phyloP scores from a whole-genome alignment of 2,888 invertebrate species.

The Cheilosia variabilis region DNA sequence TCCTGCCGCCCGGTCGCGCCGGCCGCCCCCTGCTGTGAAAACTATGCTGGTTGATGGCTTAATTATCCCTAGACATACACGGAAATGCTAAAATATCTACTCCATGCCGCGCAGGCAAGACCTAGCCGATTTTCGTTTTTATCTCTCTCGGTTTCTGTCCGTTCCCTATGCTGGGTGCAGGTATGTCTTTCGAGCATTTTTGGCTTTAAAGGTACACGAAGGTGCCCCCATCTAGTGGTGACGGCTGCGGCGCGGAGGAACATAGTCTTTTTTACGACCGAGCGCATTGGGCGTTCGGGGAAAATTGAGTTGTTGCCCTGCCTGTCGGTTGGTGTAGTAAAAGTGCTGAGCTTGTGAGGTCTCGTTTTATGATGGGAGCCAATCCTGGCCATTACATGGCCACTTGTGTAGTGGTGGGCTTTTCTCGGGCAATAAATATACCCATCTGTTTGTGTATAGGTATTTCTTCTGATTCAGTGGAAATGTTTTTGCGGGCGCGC shows the following conservation, averaged over 20 bases:
- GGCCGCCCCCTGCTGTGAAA: slow-evolving; percentile 70
- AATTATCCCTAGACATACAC: slow-evolving; percentile 73
- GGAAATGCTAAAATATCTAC: slow-evolving; percentile 77
- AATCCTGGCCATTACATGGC: slow-evolving; percentile 64
- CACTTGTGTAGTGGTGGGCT: slow-evolving; percentile 56
- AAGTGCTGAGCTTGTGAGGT: slow-evolving; percentile 72
- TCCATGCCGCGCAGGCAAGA: slow-evolving; percentile 47
- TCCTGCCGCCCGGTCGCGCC: slow-evolving; percentile 52
- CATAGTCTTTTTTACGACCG: slow-evolving; percentile 52
- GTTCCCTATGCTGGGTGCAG: too few species aligned
- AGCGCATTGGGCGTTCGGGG: slow-evolving; percentile 58
- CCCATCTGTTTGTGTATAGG: slow-evolving; percentile 5
- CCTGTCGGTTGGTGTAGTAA: slow-evolving; percentile 57
- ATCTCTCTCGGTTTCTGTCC: too few species aligned
- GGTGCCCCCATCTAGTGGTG: slow-evolving; percentile 43
- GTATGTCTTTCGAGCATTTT: slow-evolving; percentile 18
- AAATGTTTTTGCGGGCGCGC: slow-evolving; percentile 37
- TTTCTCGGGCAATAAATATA: slow-evolving; percentile 66
- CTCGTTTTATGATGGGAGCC: slow-evolving; percentile 71
- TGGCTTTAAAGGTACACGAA: slow-evolving; percentile 48
- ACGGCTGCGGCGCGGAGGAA: slow-evolving; percentile 39
- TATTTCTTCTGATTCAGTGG: slow-evolving; percentile 48
- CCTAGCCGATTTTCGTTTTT: slow-evolving; percentile 15
- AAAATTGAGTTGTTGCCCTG: slow-evolving; percentile 71
- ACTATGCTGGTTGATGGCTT: slow-evolving; percentile 75